Percentiles rank a stretch among this genome's conserved stretches.
Evolutionary conservation across 1,140 invertebrate species (phyloP).

Genomic region (Andrena cerasifolii): DNA sequence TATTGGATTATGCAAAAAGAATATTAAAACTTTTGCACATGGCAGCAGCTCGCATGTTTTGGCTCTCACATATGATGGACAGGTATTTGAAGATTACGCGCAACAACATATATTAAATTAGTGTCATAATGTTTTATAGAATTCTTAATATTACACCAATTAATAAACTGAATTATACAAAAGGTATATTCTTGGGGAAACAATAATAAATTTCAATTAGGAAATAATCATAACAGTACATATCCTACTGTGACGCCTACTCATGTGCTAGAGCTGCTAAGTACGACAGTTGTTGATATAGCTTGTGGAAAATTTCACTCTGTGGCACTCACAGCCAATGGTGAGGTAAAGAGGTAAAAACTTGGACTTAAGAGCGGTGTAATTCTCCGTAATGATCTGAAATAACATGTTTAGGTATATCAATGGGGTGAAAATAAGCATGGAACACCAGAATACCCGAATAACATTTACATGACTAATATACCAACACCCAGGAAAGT

Average conservation of each 20-base stretch:
- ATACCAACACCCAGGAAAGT: slow-evolving; percentile 74
- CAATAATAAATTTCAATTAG: no score
- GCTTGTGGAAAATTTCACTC: slow-evolving; percentile 87
- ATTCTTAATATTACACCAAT: background rate
- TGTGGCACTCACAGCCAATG: slow-evolving; percentile 84
- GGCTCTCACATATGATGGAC: slow-evolving; percentile 84
- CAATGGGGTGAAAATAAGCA: slow-evolving; percentile 88
- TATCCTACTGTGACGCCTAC: slow-evolving; percentile 83
- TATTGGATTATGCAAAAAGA: slow-evolving; percentile 84
- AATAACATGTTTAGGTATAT: slow-evolving; percentile 81
- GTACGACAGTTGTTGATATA: slow-evolving; percentile 84
- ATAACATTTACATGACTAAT: no score
- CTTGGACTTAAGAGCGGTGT: background rate
- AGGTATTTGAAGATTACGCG: slow-evolving; percentile 72
- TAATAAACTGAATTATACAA: slow-evolving; percentile 13
- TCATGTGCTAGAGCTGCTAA: slow-evolving; percentile 79
- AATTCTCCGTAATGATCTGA: background rate
- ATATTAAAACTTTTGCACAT: slow-evolving; percentile 85
- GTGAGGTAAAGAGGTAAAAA: slow-evolving; percentile 81
- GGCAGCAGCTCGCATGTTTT: slow-evolving; percentile 87
- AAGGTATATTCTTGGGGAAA: slow-evolving; percentile 85
- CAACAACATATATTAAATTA: background rate
- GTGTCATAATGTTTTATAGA: background rate
- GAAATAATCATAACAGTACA: no score
- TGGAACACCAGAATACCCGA: slow-evolving; percentile 76